Percentiles rank a stretch among this genome's conserved stretches.
These are phyloP conservation scores for Prolemur simus DNA, from an alignment of 2,113 vertebrate genomes.

Conservation along the genomic window DNA sequence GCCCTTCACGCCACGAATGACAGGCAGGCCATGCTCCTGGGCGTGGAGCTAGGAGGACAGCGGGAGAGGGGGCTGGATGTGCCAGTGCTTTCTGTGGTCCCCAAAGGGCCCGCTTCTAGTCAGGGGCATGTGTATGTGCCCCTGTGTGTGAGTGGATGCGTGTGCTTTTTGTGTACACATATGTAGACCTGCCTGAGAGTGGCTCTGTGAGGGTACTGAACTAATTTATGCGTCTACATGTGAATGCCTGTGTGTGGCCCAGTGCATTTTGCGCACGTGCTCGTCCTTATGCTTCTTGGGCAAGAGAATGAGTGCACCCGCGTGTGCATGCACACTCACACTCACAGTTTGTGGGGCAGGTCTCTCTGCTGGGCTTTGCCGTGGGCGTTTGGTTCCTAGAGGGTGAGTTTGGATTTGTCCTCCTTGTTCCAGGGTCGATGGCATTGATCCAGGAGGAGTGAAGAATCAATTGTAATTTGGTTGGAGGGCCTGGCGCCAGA, in stretches of 20 bases:
- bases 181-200: not conserved
- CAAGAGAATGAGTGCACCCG: fast-evolving
- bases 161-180: not conserved
- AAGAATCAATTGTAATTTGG: conserved; percentile 84
- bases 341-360: not conserved
- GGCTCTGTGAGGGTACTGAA: not conserved
- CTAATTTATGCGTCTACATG: too few relatives aligned
- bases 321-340: not conserved
- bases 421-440: conserved; percentile 81
- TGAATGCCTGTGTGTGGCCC: not conserved
- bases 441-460: conserved; percentile 80
- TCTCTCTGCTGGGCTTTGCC: not conserved
- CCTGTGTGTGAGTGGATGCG: not conserved
- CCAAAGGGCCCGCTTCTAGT: not conserved
- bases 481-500: conserved; percentile 69
- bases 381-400: not conserved
- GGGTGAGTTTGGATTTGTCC: conserved; percentile 75
- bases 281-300: not conserved
- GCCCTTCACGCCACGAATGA: not conserved
- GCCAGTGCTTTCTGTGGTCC: not conserved
- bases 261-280: not conserved
- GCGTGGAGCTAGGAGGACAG: not conserved
- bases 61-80: not conserved
- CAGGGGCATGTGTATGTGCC: not conserved
- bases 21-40: not conserved